These are phyloP conservation scores for Neomonachus schauinslandi DNA, from an alignment of 2,113 vertebrate genomes.

Conservation along the genomic window DNA sequence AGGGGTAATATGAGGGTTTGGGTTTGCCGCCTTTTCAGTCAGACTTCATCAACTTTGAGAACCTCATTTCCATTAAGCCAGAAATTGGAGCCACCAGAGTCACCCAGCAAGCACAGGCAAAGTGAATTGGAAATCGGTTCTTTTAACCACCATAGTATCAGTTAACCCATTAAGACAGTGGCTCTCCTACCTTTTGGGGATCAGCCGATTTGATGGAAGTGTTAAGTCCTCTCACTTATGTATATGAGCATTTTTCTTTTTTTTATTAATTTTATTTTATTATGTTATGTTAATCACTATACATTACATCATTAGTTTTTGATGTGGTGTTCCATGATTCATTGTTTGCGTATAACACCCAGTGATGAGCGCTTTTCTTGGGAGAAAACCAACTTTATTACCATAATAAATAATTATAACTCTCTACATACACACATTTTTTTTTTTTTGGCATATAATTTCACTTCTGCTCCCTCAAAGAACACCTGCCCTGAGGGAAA, in stretches of 20 bases:
- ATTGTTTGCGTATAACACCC: no score
- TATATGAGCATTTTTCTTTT: slow-evolving; percentile 12
- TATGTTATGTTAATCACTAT: no score
- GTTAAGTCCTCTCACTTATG: background rate
- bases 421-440: background rate
- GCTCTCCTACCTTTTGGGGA: background rate
- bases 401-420: background rate
- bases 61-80: background rate
- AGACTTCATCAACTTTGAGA: background rate
- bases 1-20: background rate
- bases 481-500: background rate
- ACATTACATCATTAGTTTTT: no score
- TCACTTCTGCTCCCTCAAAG: background rate
- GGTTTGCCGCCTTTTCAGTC: background rate
- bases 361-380: slow-evolving; percentile 3
- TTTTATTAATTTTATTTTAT: no score
- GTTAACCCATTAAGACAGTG: background rate
- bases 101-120: background rate
- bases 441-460: background rate
- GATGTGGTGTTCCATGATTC: no score
- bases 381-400: slow-evolving; percentile 7
- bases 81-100: background rate
- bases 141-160: background rate
- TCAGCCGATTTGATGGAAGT: background rate
- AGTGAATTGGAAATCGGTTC: background rate